Percentiles rank a stretch among this genome's conserved stretches.
These are phyloP conservation scores for Petrocephalus microphthalmus DNA, from an alignment of 2,113 vertebrate species.

Conservation along the genomic window DNA sequence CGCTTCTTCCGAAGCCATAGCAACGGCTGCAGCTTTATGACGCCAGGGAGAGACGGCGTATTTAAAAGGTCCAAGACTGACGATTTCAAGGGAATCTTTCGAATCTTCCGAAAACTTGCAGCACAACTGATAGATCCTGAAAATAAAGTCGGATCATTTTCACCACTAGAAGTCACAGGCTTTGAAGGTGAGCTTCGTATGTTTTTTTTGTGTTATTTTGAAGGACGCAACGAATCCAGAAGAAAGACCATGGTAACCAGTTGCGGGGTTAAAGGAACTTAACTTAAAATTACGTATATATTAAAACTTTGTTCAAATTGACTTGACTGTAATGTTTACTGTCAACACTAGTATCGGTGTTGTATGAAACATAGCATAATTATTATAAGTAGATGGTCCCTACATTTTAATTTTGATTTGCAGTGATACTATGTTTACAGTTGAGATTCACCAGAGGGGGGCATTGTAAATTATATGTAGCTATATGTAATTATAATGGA, in stretches of 20 bases:
- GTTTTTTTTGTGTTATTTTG: not conserved
- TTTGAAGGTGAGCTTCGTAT: not conserved
- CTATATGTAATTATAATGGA: too few relatives aligned
- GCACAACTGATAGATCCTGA: not conserved
- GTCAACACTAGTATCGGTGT: not conserved
- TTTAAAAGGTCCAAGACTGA: not conserved
- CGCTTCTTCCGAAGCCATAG: constrained; percentile 64
- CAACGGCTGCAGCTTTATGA: constrained; percentile 39
- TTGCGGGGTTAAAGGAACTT: not conserved
- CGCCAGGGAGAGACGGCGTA: constrained; percentile 32
- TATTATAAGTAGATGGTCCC: too few relatives aligned
- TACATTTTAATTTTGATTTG: too few relatives aligned
- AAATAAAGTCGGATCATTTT: not conserved
- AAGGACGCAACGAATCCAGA: not conserved
- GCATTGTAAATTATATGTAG: too few relatives aligned
- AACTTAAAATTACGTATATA: not conserved
- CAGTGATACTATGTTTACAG: too few relatives aligned
- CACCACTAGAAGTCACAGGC: not conserved
- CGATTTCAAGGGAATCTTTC: not conserved
- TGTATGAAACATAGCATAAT: not conserved
- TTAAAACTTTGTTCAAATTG: not conserved
- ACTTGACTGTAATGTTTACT: not conserved
- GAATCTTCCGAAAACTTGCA: not conserved
- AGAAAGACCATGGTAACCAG: not conserved
- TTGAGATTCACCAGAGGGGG: too few relatives aligned